These are phyloP conservation scores for Athrips mouffetella DNA, from an alignment of 2,888 invertebrate genomes.

Conservation along the genomic window DNA sequence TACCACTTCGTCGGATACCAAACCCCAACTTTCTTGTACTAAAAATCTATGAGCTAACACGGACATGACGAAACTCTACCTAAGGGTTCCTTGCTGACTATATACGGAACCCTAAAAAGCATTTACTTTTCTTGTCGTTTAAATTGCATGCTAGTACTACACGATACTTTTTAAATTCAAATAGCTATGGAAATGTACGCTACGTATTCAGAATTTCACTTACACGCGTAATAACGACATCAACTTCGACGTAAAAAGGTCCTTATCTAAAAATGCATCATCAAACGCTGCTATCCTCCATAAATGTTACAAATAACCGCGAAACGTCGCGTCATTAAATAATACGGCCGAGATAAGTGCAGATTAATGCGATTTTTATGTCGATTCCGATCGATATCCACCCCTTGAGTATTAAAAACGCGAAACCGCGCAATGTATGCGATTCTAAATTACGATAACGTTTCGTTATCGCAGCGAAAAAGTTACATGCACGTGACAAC, in stretches of 20 bases:
- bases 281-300: constrained; percentile 50
- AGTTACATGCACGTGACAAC: neutral
- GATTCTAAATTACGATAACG: constrained; percentile 62
- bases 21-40: too few relatives aligned
- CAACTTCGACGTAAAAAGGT: constrained; percentile 41
- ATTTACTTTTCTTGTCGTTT: neutral
- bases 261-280: constrained; percentile 62
- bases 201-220: constrained; percentile 33
- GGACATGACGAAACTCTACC: too few relatives aligned
- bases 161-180: neutral
- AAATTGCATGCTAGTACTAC: neutral
- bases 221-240: constrained; percentile 43
- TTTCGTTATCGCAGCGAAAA: constrained; percentile 16
- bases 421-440: constrained; percentile 50
- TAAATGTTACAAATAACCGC: constrained; percentile 75
- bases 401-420: constrained; percentile 63
- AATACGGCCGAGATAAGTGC: constrained; percentile 71
- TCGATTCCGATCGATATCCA: constrained; percentile 55
- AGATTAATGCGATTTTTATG: constrained; percentile 76
- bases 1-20: too few relatives aligned
- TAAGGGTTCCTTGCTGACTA: too few relatives aligned
- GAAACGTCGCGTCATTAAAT: constrained; percentile 74
- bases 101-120: too few relatives aligned
- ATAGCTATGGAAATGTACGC: neutral
- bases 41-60: too few relatives aligned